Evolutionary conservation across 2,113 vertebrate genomes (phyloP), one percentile per base, ranked within the genome.

Genomic region (Ia io): DNA sequence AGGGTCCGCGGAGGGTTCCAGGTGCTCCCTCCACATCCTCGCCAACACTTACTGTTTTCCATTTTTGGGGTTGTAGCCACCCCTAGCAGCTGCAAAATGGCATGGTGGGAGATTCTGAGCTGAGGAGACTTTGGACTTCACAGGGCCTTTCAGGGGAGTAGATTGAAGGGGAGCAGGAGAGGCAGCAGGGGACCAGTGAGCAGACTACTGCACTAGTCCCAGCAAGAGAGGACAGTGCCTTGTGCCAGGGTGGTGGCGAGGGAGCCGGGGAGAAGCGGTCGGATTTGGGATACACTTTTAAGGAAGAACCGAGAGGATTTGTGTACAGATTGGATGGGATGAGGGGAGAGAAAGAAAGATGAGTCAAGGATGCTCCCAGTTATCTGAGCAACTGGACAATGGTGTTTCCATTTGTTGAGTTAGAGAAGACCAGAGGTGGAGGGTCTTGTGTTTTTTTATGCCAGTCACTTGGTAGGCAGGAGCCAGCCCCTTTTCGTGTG

Each of bases 21-120:
- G 0, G 9, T 3, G n/a, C 63, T n/a, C 32, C 17, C 63, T n/a
- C 32, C 17, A 0, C 0, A 0, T 25, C 37, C 16, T 37, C 14
- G 1, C 4, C 25, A 16, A 2, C 37, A 1, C 2, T 59, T n/a
- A 16, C 28, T 35, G 2, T 2, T 25, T 12, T 37, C 78, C 6
- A 0, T 17, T 17, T 47, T 35, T 30, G 73, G 13, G 22, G 9
- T 0, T 0, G 6, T 8, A 16, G 65, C 49, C n/a, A 1, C 14
- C 3, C 3, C 30, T 1, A 0, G 37, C 32, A 71, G 44, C 47
- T 7, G 8, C 9, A 10, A 9, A 6, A 9, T 0, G 5, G 23
- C 0, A 4, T 1, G 0, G 22, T 1, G n/a, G 51, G 14, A 35
- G 51, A 12, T 16, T 37, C 11, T 25, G 70, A 84, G 63, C n/a